Percentiles rank a stretch among this genome's conserved stretches.
phyloP scores from a whole-genome alignment of 2,888 invertebrate species.

The Chymomyza fuscimana region DNA sequence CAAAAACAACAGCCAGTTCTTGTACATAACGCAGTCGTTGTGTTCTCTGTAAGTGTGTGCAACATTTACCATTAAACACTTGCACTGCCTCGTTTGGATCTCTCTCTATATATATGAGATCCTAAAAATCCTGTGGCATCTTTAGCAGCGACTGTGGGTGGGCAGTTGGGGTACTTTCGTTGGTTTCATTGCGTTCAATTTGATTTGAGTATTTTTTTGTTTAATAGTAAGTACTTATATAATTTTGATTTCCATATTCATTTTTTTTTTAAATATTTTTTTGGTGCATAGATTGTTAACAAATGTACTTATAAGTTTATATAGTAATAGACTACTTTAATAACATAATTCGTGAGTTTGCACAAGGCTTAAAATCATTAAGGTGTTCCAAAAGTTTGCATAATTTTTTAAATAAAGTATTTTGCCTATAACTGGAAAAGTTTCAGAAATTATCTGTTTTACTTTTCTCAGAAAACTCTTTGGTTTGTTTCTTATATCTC shows the following conservation, averaged over 20 bases:
- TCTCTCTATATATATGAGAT: background rate
- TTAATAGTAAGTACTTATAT: background rate
- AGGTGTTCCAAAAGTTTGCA: background rate
- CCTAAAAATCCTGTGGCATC: background rate
- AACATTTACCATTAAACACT: conserved; percentile 4
- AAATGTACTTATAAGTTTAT: background rate
- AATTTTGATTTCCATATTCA: background rate
- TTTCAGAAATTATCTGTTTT: background rate
- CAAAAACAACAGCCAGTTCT: conserved; percentile 9
- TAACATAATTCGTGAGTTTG: background rate
- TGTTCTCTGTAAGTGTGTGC: background rate
- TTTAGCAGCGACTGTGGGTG: background rate
- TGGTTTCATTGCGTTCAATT: conserved; percentile 2
- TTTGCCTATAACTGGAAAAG: background rate
- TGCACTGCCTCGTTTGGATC: background rate
- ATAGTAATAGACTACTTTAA: background rate
- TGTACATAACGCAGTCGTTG: background rate
- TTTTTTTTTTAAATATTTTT: background rate
- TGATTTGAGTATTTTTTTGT: background rate
- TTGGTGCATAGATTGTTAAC: conserved; percentile 2
- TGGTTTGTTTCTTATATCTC: no score
- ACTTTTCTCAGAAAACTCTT: no score
- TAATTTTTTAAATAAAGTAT: background rate
- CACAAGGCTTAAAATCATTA: background rate
- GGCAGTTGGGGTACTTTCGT: background rate